A percentile compares a stretch with the other conserved stretches of the same genome.
Evolutionary conservation across 1,140 invertebrate genomes (phyloP).

Genomic region (Magallana gigas): DNA sequence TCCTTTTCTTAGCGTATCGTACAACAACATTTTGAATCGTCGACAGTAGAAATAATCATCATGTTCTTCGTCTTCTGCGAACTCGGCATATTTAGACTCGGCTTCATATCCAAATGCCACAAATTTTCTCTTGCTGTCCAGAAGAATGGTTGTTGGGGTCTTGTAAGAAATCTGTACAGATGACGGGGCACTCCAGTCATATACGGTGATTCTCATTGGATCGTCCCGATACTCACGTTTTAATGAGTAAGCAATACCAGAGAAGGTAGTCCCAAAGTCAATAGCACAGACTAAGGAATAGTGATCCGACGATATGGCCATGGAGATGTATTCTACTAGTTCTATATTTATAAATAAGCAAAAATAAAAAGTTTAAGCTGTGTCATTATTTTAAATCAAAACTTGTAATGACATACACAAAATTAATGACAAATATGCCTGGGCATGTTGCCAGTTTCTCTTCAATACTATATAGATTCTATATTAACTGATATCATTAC

Average conservation of each 20-base stretch:
- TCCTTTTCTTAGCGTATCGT: background rate
- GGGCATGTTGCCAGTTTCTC: no score
- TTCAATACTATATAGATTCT: no score
- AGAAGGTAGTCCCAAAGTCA: conserved; percentile 41
- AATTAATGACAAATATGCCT: no score
- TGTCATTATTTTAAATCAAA: no score
- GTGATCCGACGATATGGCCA: background rate
- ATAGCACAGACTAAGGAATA: conserved; percentile 6
- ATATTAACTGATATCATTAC: no score
- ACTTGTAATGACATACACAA: no score
- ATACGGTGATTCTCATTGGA: background rate
- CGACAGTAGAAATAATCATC: conserved; percentile 38
- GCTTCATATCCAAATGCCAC: conserved; percentile 44
- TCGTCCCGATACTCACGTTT: background rate
- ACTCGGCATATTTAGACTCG: conserved; percentile 38
- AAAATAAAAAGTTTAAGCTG: no score
- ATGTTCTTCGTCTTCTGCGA: conserved; percentile 40
- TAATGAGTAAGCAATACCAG: conserved; percentile 25
- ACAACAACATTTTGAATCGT: conserved; percentile 46
- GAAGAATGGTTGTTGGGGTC: conserved; percentile 36
- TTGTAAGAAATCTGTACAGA: background rate
- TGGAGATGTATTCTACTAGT: background rate
- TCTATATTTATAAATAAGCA: no score
- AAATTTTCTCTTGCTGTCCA: background rate
- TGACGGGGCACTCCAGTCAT: conserved; percentile 28